Conservation (phyloP, 2,113 vertebrate genomes). For the Coreoperca whiteheadi region DNA sequence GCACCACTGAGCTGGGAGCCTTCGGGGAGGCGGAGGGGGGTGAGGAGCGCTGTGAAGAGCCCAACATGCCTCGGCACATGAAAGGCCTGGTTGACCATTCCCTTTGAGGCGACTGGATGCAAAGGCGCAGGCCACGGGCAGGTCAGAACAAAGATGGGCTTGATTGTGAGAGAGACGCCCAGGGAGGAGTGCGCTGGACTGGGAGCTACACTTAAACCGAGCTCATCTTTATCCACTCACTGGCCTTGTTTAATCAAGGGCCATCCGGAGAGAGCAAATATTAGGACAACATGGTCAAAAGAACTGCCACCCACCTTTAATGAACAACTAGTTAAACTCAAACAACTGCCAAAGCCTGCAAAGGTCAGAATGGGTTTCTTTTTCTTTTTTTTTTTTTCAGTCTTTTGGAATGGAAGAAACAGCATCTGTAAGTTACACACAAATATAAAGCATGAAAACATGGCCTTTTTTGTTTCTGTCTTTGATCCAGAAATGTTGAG, state of each 20-base stretch:
- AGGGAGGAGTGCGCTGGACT: conserved; percentile 40
- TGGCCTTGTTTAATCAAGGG: conserved; percentile 71
- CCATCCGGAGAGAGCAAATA: conserved; percentile 51
- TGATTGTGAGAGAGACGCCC: conserved; percentile 67
- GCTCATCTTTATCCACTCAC: conserved; percentile 56
- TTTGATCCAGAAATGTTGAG: conserved; percentile 79
- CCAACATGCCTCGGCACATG: conserved; percentile 69
- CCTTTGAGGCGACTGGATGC: conserved; percentile 81
- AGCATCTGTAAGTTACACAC: conserved; percentile 77
- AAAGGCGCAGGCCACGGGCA: conserved; percentile 71
- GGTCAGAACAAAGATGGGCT: conserved; percentile 78
- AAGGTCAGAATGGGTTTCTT: conserved; percentile 62
- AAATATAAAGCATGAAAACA: conserved; percentile 74
- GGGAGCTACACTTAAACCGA: conserved; percentile 48
- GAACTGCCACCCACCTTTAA: conserved; percentile 58
- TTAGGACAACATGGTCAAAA: conserved; percentile 54
- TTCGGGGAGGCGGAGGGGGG: conserved; percentile 47
- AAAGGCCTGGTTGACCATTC: conserved; percentile 84
- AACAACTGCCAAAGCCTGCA: conserved; percentile 58
- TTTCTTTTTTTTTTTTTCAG: conserved; percentile 58
- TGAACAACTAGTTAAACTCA: conserved; percentile 61
- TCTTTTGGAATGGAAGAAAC: conserved; percentile 74
- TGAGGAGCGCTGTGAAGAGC: conserved; percentile 49
- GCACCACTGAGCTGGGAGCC: conserved; percentile 65
- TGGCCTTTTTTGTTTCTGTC: conserved; percentile 72